Conservation (phyloP, 35 echinoderm and acorn worm species). For the Patiria miniata region DNA sequence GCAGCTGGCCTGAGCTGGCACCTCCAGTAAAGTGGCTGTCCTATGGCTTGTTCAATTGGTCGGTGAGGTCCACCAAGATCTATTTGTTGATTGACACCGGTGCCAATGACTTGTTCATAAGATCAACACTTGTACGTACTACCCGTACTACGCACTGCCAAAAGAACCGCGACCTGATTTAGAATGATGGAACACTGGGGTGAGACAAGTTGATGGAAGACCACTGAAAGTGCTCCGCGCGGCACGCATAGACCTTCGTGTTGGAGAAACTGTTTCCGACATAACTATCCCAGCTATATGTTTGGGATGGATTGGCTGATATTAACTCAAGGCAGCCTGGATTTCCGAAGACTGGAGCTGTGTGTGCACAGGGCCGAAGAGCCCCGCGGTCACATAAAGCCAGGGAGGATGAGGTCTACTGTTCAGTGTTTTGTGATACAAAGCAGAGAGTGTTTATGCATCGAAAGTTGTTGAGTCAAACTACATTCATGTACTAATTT, state of each 20-base stretch:
- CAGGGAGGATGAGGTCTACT: no score
- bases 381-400: no score
- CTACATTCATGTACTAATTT: no score
- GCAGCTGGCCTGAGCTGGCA: background rate
- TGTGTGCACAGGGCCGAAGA: background rate
- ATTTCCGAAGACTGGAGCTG: background rate
- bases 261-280: background rate
- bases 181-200: background rate
- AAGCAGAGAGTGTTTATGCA: no score
- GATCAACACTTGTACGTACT: background rate
- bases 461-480: no score
- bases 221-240: background rate
- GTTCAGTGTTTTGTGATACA: no score
- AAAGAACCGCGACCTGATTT: background rate
- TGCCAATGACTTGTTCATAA: background rate
- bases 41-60: background rate
- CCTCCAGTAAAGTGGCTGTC: background rate
- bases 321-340: background rate
- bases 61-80: background rate
- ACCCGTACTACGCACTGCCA: background rate
- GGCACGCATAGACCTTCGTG: background rate
- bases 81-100: background rate
- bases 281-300: background rate
- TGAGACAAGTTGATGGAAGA: background rate
- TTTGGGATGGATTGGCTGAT: slow-evolving; percentile 5